A percentile compares a stretch with the other conserved stretches of the same genome.
Conservation (phyloP, 2,888 invertebrate genomes). For the Trileptium ribeirensis region DNA sequence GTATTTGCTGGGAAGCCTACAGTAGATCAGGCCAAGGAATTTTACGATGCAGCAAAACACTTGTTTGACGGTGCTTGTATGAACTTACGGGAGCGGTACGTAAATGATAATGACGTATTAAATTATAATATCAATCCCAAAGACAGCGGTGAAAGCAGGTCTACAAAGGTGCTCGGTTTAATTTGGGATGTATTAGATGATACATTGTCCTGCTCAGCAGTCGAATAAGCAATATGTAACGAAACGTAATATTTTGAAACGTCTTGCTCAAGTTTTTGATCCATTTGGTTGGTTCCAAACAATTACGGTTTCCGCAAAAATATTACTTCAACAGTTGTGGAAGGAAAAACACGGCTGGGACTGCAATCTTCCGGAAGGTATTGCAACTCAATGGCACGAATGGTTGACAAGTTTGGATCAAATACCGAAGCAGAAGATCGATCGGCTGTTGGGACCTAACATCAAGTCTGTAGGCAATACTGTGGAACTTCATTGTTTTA, state of each 20-base stretch:
- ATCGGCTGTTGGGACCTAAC: not conserved
- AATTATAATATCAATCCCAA: too few species aligned
- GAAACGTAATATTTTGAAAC: conserved; percentile 30
- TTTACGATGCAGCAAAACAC: too few species aligned
- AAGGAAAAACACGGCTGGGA: conserved; percentile 38
- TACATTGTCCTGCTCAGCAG: too few species aligned
- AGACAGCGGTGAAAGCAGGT: too few species aligned
- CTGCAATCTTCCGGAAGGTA: conserved; percentile 28
- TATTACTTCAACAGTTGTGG: conserved; percentile 42
- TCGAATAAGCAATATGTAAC: too few species aligned
- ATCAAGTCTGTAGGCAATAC: not conserved
- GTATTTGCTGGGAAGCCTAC: too few species aligned
- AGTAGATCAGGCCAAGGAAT: too few species aligned
- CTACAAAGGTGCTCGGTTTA: too few species aligned
- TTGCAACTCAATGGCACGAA: not conserved
- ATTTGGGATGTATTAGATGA: too few species aligned
- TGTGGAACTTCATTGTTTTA: not conserved
- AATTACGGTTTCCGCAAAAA: conserved; percentile 32
- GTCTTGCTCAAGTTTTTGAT: conserved; percentile 34
- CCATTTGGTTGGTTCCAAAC: conserved; percentile 35
- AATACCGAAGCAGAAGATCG: not conserved
- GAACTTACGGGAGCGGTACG: too few species aligned
- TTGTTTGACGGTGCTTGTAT: too few species aligned
- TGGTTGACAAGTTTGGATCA: not conserved
- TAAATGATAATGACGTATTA: too few species aligned